These are phyloP conservation scores for Anabas testudineus DNA, from an alignment of 2,797 vertebrate species.

Conservation along the genomic window DNA sequence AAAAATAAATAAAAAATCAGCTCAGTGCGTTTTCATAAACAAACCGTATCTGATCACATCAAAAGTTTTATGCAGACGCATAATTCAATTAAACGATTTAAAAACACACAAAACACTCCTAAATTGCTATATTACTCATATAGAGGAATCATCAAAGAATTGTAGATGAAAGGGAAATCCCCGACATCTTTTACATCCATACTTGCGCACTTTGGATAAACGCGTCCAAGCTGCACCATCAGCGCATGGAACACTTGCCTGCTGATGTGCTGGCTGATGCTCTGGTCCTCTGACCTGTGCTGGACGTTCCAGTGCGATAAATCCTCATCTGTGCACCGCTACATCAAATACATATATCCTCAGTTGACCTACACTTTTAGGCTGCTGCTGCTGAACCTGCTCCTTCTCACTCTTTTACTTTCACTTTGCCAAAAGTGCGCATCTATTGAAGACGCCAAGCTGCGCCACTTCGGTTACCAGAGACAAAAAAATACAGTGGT, in stretches of 20 bases:
- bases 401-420: constrained; percentile 36
- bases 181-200: rapidly evolving
- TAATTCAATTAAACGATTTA: too few relatives aligned
- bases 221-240: rapidly evolving
- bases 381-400: neutral
- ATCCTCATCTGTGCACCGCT: rapidly evolving
- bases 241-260: constrained; percentile 26
- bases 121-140: too few relatives aligned
- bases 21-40: too few relatives aligned
- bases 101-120: too few relatives aligned
- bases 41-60: too few relatives aligned
- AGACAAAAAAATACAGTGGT: too few relatives aligned
- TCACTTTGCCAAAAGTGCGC: constrained; percentile 29
- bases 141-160: neutral
- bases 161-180: rapidly evolving
- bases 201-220: constrained; percentile 8
- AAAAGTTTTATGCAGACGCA: too few relatives aligned
- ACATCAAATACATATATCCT: neutral
- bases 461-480: neutral
- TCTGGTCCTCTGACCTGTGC: neutral
- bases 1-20: too few relatives aligned
- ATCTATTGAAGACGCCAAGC: neutral
- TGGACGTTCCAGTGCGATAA: neutral
- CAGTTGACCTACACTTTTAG: rapidly evolving
- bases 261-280: constrained; percentile 1